Conservation (phyloP, 2,113 vertebrate species). For the Caloenas nicobarica region DNA sequence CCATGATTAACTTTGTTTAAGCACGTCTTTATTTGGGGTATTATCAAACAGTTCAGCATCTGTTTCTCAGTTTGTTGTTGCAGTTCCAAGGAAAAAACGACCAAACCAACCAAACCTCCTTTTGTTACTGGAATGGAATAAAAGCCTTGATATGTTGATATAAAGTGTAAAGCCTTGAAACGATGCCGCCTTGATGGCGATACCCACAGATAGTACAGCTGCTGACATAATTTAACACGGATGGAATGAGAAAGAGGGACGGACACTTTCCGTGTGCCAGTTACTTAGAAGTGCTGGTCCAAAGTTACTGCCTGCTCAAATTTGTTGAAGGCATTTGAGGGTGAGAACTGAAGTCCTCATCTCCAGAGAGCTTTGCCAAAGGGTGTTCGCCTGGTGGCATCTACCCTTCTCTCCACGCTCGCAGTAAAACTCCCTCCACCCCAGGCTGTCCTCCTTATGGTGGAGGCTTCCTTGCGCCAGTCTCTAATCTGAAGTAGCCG, state of each 20-base stretch:
- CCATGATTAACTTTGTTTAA: background rate
- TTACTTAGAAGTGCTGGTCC: background rate
- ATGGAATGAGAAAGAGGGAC: background rate
- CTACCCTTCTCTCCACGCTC: background rate
- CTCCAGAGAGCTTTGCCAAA: background rate
- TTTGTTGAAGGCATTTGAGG: background rate
- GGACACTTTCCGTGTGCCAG: accelerated
- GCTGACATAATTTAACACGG: background rate
- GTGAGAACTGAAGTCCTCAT: background rate
- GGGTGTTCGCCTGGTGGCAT: background rate
- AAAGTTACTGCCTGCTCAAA: background rate
- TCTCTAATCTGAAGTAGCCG: background rate
- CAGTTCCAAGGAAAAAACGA: background rate
- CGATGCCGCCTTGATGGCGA: accelerated
- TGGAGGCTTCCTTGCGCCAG: background rate
- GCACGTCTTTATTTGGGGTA: background rate
- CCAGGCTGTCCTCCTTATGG: background rate
- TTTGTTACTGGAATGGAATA: background rate
- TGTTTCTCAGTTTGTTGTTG: conserved; percentile 2
- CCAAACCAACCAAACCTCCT: background rate
- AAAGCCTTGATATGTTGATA: background rate
- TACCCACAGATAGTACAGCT: background rate
- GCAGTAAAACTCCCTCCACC: background rate
- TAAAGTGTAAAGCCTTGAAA: background rate
- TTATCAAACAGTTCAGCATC: background rate